These are phyloP conservation scores for Xenopus tropicalis DNA, from an alignment of 2,113 vertebrate genomes.

Conservation along the genomic window UCB_Xtro_10.0 CM004447.2:84113001-84113500, in stretches of 20 bases:
- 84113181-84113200: not conserved
- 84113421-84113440: conserved; percentile 26
- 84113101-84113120: too few species aligned
- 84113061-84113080: too few species aligned
- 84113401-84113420: conserved; percentile 34
- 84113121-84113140: too few species aligned
- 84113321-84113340: conserved; percentile 35
- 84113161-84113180: too few species aligned
- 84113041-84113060: too few species aligned
- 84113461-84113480: conserved; percentile 17
- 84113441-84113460: conserved; percentile 16
- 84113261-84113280: conserved; percentile 35
- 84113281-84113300: conserved; percentile 41
- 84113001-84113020: too few species aligned
- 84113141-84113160: too few species aligned
- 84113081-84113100: too few species aligned
- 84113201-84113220: conserved; percentile 22
- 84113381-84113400: conserved; percentile 20
- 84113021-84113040: too few species aligned
- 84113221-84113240: conserved; percentile 27
- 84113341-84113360: conserved; percentile 40
- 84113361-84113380: conserved; percentile 40
- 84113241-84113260: conserved; percentile 24
- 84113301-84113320: conserved; percentile 31
- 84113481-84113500: too few species aligned